Conservation (phyloP, 2,113 vertebrate species). For the Rhinolophus ferrumequinum region DNA sequence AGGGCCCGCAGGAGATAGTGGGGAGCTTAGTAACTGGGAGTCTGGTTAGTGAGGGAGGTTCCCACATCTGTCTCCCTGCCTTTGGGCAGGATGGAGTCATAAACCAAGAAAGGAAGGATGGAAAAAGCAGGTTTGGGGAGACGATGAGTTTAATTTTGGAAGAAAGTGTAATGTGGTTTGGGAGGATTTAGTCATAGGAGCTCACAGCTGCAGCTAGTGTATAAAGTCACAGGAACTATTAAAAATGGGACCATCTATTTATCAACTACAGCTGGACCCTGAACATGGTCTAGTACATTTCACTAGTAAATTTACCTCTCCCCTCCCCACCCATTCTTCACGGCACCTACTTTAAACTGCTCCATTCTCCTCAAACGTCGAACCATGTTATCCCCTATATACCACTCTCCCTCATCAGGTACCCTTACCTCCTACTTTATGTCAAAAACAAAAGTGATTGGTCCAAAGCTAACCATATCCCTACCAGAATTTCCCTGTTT, state of each 20-base stretch:
- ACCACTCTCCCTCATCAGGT: not conserved
- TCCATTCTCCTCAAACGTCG: not conserved
- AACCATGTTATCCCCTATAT: not conserved
- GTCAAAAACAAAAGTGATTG: not conserved
- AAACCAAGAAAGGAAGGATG: not conserved
- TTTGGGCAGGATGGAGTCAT: no score
- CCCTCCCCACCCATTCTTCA: not conserved
- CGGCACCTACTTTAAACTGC: not conserved
- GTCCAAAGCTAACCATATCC: not conserved
- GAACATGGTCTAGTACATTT: not conserved
- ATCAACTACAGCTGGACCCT: not conserved
- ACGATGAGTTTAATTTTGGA: not conserved
- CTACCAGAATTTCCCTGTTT: not conserved
- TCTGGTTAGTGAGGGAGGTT: not conserved
- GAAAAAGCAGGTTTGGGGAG: not conserved
- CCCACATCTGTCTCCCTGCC: fast-evolving
- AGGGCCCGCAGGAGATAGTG: fast-evolving
- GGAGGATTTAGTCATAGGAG: not conserved
- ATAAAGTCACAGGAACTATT: not conserved
- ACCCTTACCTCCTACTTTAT: not conserved
- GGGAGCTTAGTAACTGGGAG: no score
- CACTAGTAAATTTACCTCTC: not conserved
- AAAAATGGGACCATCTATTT: not conserved
- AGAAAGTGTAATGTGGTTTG: not conserved
- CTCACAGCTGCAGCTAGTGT: not conserved